A percentile compares a stretch with the other conserved stretches of the same genome.
phyloP scores from a whole-genome alignment of 2,113 vertebrate genomes.

The Bubo scandiacus region DNA sequence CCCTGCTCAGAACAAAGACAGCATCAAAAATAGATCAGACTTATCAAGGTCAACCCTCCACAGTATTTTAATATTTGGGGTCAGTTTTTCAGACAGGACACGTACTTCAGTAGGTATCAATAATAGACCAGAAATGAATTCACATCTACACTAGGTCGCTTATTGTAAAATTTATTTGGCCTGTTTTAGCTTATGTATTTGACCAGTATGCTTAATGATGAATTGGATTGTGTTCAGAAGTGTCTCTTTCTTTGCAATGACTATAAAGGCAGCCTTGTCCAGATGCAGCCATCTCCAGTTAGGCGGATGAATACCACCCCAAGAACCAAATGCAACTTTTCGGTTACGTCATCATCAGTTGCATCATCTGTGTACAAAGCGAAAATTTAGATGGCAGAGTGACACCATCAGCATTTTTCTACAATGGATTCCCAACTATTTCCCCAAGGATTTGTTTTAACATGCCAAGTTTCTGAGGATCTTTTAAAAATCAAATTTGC shows the following conservation, averaged over 20 bases:
- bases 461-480: neutral
- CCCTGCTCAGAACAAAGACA: neutral
- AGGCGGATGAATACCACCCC: neutral
- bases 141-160: neutral
- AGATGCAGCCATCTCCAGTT: neutral
- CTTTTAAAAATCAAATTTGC: neutral
- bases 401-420: neutral
- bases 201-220: neutral
- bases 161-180: neutral
- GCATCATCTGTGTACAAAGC: neutral
- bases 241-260: neutral
- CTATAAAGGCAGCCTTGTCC: neutral
- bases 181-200: neutral
- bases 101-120: neutral
- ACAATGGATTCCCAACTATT: neutral
- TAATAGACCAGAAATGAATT: neutral
- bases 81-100: neutral
- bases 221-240: neutral
- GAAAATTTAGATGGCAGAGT: neutral
- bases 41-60: neutral
- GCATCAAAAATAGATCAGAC: neutral
- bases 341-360: neutral
- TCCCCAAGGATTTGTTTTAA: neutral
- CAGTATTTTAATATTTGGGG: neutral
- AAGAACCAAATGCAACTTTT: neutral